Base-by-base conservation (phyloP, 2,797 vertebrate species). In the Delichon dasypus region DNA sequence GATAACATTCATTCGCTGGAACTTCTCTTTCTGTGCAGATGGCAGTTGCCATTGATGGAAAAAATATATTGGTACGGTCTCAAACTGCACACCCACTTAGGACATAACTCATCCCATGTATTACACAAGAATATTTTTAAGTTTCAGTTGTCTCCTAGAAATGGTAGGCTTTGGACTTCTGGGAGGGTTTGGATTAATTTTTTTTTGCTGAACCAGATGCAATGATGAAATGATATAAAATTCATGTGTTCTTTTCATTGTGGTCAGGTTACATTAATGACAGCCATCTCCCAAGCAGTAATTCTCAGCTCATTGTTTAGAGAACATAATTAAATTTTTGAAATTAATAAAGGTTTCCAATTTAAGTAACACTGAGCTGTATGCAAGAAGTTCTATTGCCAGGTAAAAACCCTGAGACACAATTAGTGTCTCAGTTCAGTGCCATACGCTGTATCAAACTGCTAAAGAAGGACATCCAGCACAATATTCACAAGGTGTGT, bases 1-100 rank as follows among this genome's bases (percentile, higher is more conserved):
- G 95, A 95, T 97, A 94, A 89, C 95, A 96, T 96, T 96, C 71
- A 81, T 95, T 96, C 20, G 10, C 74, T 94, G 95, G 93, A 96
- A 92, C 81, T 88, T 78, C 75, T 78, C 30, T 91, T 89, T 89
- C 78, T 87, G 29, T 79, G 81, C 88, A 95, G 88, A 90, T 53
- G 44, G 74, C 73, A 89, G 58, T 95, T 96, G 95, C 95, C 79
- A 75, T 32, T 94, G 83, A 81, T 86, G 75, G 82, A 67, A 75
- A 88, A 90, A 94, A 79, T 57, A 72, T 58, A 77, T 67, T 90
- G 75, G 81, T 85, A 53, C 2, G 0, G 40, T 80, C 38, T 90
- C 90, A 94, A 94, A 80, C 90, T 85, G 80, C 38, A 73, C 58
- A 45, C 78, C 68, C 92, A 88, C 54, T 36, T 83, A 90, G 78